Percentiles rank a stretch among this genome's conserved stretches.
Conservation (phyloP, 1,140 invertebrate genomes). For the Anastrepha ludens region DNA sequence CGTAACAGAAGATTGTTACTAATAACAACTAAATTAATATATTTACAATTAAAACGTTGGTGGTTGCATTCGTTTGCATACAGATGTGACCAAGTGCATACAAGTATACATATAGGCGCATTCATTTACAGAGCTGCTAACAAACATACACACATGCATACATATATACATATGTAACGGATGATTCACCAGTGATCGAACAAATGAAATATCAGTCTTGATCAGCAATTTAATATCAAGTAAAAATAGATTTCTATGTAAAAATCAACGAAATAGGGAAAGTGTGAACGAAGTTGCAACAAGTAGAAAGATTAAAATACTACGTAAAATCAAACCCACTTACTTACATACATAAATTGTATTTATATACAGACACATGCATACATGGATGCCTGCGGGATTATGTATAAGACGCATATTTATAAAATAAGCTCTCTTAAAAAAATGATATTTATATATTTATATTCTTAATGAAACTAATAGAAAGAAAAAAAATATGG, state of each 20-base stretch:
- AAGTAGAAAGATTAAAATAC: background rate
- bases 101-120: background rate
- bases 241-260: slow-evolving; percentile 23
- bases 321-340: slow-evolving; percentile 41
- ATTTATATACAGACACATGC: slow-evolving; percentile 35
- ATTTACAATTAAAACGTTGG: background rate
- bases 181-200: background rate
- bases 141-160: background rate
- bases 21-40: background rate
- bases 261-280: slow-evolving; percentile 50
- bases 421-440: slow-evolving; percentile 38
- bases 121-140: background rate
- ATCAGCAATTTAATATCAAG: background rate
- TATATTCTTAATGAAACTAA: slow-evolving; percentile 50
- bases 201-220: background rate
- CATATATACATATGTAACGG: background rate
- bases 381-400: background rate
- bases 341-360: slow-evolving; percentile 42
- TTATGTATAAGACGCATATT: slow-evolving; percentile 21
- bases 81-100: background rate
- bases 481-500: background rate
- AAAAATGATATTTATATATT: slow-evolving; percentile 51
- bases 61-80: background rate
- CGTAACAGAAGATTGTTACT: background rate
- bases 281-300: background rate